Evolutionary conservation across 2,113 vertebrate species (phyloP).

Genomic region (Excalfactoria chinensis): DNA sequence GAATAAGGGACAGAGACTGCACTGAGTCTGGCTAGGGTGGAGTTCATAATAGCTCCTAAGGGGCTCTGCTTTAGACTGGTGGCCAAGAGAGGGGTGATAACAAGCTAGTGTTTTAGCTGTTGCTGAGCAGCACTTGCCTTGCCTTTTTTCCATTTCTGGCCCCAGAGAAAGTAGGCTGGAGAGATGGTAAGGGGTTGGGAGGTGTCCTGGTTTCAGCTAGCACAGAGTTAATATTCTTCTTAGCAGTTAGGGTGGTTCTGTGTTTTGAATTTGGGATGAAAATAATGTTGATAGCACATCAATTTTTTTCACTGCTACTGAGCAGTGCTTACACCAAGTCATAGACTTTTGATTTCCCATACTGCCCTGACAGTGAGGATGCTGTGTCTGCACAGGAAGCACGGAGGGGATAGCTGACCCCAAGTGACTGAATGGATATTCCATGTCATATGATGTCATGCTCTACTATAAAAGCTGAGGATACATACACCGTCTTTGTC

Average conservation of each 20-base stretch:
- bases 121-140: not conserved
- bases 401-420: not conserved
- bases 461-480: not conserved
- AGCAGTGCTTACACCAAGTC: not conserved
- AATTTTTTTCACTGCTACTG: not conserved
- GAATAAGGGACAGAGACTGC: not conserved
- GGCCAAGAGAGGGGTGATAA: not conserved
- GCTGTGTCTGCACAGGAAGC: not conserved
- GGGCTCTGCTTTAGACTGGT: not conserved
- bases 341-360: not conserved
- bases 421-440: not conserved
- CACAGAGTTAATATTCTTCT: not conserved
- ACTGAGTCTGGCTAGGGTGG: not conserved
- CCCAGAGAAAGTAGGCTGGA: not conserved
- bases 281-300: not conserved
- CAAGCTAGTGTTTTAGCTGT: not conserved
- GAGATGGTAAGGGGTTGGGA: not conserved
- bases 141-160: not conserved
- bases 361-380: not conserved
- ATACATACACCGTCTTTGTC: not conserved
- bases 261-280: not conserved
- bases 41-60: not conserved
- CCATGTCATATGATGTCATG: too few relatives aligned
- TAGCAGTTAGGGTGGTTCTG: not conserved
- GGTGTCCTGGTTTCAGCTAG: not conserved